phyloP scores from a whole-genome alignment of 2,797 vertebrate species.

The Chrosomus eos region DNA sequence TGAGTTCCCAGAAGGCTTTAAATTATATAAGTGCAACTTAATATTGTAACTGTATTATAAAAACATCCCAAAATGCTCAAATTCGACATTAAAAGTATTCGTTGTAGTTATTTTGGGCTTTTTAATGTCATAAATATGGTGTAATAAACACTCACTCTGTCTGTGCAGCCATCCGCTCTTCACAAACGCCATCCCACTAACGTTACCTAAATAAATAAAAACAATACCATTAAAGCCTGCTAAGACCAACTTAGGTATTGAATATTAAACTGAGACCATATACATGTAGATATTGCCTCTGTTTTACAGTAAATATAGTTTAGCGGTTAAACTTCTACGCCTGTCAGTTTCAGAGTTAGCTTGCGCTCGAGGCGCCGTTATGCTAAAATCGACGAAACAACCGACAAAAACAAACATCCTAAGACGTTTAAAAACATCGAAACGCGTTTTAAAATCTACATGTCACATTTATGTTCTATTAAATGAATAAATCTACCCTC shows the following conservation, averaged over 20 bases:
- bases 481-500: not conserved
- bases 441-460: not conserved
- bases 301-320: not conserved
- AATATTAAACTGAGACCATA: not conserved
- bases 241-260: not conserved
- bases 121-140: not conserved
- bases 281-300: not conserved
- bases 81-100: not conserved
- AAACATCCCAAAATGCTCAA: not conserved
- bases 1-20: slow-evolving; percentile 1
- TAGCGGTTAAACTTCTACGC: not conserved
- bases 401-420: not conserved
- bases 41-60: not conserved
- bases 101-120: not conserved
- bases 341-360: slow-evolving; percentile 25
- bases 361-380: not conserved
- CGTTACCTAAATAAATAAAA: slow-evolving; percentile 14
- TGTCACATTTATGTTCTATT: not conserved
- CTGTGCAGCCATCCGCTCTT: slow-evolving; percentile 86
- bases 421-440: not conserved
- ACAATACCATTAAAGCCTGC: not conserved
- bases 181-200: slow-evolving; percentile 78
- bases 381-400: slow-evolving; percentile 5
- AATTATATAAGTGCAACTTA: slow-evolving; percentile 16
- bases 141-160: slow-evolving; percentile 80